Evolutionary conservation across 2,888 invertebrate species (phyloP), one percentile per base, ranked within the genome.

Genomic region (Agriotes lineatus): DNA sequence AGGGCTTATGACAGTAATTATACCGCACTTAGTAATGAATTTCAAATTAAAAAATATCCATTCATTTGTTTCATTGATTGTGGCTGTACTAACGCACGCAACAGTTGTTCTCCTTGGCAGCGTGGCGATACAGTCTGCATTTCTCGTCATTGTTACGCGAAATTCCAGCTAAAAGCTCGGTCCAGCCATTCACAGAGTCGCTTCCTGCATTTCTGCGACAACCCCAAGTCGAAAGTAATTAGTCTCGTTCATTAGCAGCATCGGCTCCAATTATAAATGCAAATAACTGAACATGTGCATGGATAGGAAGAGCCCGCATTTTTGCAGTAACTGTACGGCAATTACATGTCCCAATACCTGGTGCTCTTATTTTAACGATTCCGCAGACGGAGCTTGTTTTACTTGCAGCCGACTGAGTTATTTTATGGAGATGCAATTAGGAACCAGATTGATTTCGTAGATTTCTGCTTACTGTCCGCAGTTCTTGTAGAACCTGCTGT

Each of bases 351-450:
- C 12, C 35, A 16, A 52, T 39, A 52, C 52, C 2, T 42, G 37
- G 20, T 62, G 52, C 19, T 62, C 48, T 62, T 62, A 62, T 62
- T 52, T 62, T 60, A 60, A 20, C 14, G 52, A 62, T 62, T 45
- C 44, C 20, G 62, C 19, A 52, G 20, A 35, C 33, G 52, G 39
- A 52, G 52, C 62, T 52, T 62, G 62, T 62, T 61, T 50, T 39
- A 42, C 52, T 16, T 62, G 62, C 35, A 52, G 62, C 52, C 22
- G 22, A 30, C 62, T 61, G 48, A 61, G 50, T 61, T 61, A 50
- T 52, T 60, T 62, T 62, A 62, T 62, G 48, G 62, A 50, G 62
- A 39, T 62, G 62, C 52, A 62, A 62, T 62, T 62, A 62, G 62
- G 62, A 39, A 52, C 48, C 45, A 50, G 52, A 52, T 52, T 62